Conservation (phyloP, 1,140 invertebrate species). For the Caenorhabditis briggsae region DNA sequence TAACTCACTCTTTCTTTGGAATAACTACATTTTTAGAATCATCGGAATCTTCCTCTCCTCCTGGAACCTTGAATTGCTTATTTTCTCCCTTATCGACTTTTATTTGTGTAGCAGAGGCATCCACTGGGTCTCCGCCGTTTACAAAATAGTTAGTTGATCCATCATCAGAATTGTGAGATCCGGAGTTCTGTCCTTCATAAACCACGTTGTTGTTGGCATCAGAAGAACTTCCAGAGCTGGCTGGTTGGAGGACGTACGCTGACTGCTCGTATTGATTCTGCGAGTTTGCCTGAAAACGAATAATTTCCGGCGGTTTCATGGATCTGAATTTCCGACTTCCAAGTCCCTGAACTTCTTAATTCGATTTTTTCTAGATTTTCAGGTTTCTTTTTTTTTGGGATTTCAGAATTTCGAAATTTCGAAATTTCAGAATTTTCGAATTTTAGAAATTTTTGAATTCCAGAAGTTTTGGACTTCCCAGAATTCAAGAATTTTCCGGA, state of each 20-base stretch:
- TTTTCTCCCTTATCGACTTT: not conserved
- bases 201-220: not conserved
- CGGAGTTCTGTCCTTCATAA: not conserved
- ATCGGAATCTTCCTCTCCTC: not conserved
- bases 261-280: not conserved
- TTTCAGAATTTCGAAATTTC: too few relatives aligned
- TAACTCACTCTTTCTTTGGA: conserved; percentile 1
- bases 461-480: too few relatives aligned
- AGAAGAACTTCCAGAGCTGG: not conserved
- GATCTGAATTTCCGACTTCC: too few relatives aligned
- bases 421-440: too few relatives aligned
- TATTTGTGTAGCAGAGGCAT: not conserved
- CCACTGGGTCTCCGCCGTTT: not conserved
- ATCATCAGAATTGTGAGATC: not conserved
- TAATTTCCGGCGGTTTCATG: too few relatives aligned
- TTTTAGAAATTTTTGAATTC: too few relatives aligned
- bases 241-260: not conserved
- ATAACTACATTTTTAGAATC: not conserved
- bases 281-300: not conserved
- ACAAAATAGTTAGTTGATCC: conserved; percentile 7
- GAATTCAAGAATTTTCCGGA: too few relatives aligned
- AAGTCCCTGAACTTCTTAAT: too few relatives aligned
- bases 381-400: too few relatives aligned
- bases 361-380: too few relatives aligned
- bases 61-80: not conserved